Base-by-base conservation (phyloP, 1,140 invertebrate species). In the Cephus cinctus region DNA sequence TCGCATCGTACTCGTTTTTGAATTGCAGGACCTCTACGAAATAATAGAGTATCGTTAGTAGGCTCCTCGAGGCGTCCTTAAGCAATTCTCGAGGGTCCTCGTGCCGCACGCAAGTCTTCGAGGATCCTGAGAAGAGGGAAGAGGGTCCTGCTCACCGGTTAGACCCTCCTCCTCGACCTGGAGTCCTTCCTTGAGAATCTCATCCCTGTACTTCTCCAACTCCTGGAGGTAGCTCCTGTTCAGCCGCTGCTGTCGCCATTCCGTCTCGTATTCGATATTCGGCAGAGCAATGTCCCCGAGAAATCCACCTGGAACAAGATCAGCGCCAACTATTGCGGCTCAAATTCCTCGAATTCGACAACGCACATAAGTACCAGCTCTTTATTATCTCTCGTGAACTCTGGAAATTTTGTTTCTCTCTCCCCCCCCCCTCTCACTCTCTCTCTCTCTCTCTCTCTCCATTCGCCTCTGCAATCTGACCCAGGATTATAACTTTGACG, bases 91-190 rank as follows among this genome's bases (percentile, higher is more conserved):
- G 2, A 22, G 21, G 21, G 2, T 22, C 15, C 20, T 41, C 20
- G 9, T 20, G 6, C 9, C 15, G 14, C 15, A 6, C 20, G 20
- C 14, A 5, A 8, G 20, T 41, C 9, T 41, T 22, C 20, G 16
- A 9, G 14, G 15, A 36, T 15, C 5, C 3, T 15, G 16, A 4
- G 2, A 16, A 3, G 16, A 38, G 9, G 11, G 56, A 35, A 58
- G 59, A 27, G 31, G 15, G 20, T 42, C 43, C 47, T 45, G 43
- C 38, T 63, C 46, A 59, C 88, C 86, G 18, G 84, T 83, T 2
- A 90, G 73, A 16, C 87, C 88, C 72, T 90, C 88, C 59, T 90
- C 87, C 73, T 90, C 88, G 9, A 90, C 84, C 70, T 90, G 87
- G 16, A 90, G 73, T 4, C 87, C 88, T 71, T 90, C 88, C 25